A percentile compares a stretch with the other conserved stretches of the same genome.
These are phyloP conservation scores for Fulmarus glacialis DNA, from an alignment of 2,113 vertebrate genomes.

Conservation along the genomic window DNA sequence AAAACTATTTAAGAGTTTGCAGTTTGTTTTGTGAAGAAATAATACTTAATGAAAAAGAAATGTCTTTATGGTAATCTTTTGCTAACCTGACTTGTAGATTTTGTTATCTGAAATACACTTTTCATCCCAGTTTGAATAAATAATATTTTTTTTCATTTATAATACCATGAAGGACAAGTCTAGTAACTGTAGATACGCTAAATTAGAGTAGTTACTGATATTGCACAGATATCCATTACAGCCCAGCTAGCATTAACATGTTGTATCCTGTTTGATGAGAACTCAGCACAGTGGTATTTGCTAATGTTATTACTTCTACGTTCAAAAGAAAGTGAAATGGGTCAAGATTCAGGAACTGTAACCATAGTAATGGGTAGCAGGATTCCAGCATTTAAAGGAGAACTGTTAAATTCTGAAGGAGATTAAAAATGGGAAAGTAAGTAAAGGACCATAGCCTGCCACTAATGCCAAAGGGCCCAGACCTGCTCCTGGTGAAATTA, in stretches of 20 bases:
- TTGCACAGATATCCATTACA: background rate
- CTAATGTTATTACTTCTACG: background rate
- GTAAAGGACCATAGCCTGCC: background rate
- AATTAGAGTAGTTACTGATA: background rate
- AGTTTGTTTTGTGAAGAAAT: background rate
- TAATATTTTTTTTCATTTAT: background rate
- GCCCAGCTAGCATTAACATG: background rate
- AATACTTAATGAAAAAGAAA: background rate
- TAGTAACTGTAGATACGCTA: background rate
- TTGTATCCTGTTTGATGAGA: background rate
- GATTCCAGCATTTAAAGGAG: background rate
- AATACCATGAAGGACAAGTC: background rate
- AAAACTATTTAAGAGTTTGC: background rate
- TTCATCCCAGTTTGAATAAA: background rate
- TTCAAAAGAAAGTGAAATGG: constrained; percentile 8
- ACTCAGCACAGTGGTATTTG: background rate
- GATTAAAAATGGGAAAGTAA: background rate
- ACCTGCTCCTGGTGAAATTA: background rate
- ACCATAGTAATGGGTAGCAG: background rate
- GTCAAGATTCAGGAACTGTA: constrained; percentile 7
- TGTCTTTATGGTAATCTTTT: background rate
- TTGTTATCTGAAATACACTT: background rate
- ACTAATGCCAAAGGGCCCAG: background rate
- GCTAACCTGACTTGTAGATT: background rate
- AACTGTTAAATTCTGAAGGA: background rate